Base-by-base conservation (phyloP, 2,113 vertebrate genomes). In the Syngnathus scovelli region DNA sequence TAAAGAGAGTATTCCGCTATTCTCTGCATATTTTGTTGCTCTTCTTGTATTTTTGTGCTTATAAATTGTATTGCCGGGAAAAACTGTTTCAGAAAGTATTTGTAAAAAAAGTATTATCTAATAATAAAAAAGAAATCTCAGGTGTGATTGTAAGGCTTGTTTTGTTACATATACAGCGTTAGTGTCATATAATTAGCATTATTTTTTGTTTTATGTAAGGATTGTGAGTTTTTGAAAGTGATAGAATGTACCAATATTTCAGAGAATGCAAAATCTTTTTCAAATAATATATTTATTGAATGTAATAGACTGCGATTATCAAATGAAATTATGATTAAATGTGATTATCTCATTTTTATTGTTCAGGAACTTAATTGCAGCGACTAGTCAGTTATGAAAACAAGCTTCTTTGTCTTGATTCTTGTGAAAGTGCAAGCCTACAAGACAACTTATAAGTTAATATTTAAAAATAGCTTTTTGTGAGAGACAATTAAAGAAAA, bases 61-160 rank as follows among this genome's bases (percentile, higher is more conserved):
- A 90, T 87, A 92, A 93, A 93, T 92, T 95, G 94, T 94, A 92
- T 93, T 93, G 92, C 94, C 94, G 93, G 94, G 87, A 93, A 88
- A 93, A 95, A 96, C 94, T 94, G 94, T 94, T 94, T 88, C 89
- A 91, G 92, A 93, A 93, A 86, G 85, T 80, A 83, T 92, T 94
- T 93, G 93, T 94, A 93, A 92, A 94, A 46, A 19, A 46, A 33
- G 93, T 94, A 93, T 93, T 94, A 95, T 86, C 93, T 93, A 95
- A 96, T 95, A 95, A 95, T 94, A 86, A 94, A 85, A 89, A 87
- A 77, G 64, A 82, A 44, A 63, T 54, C 9, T 23, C 27, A 59
- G 18, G 15, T 70, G 54, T 65, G 65, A 69, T 68, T 13, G 38
- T 61, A 23, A 51, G 44, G 16, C 5, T 21, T 36, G 27, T 61